Evolutionary conservation across 2,888 invertebrate genomes (phyloP).

Genomic region (Hypsopygia costalis): DNA sequence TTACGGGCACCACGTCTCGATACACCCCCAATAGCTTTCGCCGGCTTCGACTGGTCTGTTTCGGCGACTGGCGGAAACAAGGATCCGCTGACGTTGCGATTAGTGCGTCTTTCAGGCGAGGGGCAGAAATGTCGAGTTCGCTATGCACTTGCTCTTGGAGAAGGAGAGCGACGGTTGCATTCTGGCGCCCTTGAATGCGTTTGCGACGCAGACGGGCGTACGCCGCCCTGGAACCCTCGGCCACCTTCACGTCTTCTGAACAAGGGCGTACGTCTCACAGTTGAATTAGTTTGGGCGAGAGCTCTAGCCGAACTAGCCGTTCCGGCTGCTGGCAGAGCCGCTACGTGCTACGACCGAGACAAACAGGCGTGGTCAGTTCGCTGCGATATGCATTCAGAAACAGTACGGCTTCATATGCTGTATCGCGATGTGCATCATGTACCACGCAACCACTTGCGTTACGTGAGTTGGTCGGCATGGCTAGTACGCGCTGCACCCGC

Average conservation of each 20-base stretch:
- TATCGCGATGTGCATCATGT: conserved; percentile 89
- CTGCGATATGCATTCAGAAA: conserved; percentile 88
- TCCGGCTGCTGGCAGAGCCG: conserved; percentile 78
- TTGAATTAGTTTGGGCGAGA: conserved; percentile 88
- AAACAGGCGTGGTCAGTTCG: conserved; percentile 90
- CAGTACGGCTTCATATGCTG: conserved; percentile 86
- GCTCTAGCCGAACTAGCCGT: conserved; percentile 76
- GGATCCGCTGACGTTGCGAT: conserved; percentile 75
- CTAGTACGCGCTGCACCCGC: conserved; percentile 74
- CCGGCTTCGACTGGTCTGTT: conserved; percentile 91
- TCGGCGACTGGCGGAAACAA: conserved; percentile 81
- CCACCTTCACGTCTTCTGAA: conserved; percentile 81
- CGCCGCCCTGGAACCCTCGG: conserved; percentile 85
- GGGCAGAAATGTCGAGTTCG: conserved; percentile 89
- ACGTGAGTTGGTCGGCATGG: conserved; percentile 87
- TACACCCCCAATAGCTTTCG: conserved; percentile 84
- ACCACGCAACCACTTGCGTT: conserved; percentile 86
- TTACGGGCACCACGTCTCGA: conserved; percentile 81
- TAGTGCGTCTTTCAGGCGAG: conserved; percentile 89
- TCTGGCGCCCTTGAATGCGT: conserved; percentile 86
- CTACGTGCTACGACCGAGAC: conserved; percentile 88
- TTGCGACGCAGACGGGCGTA: conserved; percentile 85
- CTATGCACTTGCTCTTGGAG: conserved; percentile 85
- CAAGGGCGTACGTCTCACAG: conserved; percentile 84
- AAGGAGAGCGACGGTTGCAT: conserved; percentile 83